Evolutionary conservation across 1,140 invertebrate genomes (phyloP).

Genomic region (Ericerus pela): DNA sequence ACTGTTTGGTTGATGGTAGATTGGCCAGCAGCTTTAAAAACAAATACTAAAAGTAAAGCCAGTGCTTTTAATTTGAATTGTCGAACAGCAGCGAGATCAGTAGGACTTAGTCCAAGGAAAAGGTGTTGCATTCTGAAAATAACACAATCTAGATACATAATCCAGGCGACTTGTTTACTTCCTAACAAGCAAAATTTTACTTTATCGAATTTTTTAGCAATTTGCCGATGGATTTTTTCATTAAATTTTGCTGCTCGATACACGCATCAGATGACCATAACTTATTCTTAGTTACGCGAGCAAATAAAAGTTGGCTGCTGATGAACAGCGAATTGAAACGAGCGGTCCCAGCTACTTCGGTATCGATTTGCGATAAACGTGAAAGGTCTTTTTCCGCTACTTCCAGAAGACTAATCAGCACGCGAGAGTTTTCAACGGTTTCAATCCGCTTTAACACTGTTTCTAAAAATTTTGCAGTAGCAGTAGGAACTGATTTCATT

Average conservation of each 20-base stretch:
- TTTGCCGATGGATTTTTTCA: slow-evolving; percentile 41
- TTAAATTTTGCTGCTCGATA: slow-evolving; percentile 33
- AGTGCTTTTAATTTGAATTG: slow-evolving; percentile 70
- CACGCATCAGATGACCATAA: slow-evolving; percentile 35
- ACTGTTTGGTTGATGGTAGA: no score
- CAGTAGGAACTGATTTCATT: slow-evolving; percentile 27
- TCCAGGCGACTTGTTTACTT: no score
- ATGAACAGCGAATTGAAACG: slow-evolving; percentile 74
- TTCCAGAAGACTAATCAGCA: slow-evolving; percentile 48
- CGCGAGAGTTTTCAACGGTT: slow-evolving; percentile 41
- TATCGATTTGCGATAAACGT: slow-evolving; percentile 71
- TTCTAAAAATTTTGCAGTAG: slow-evolving; percentile 42
- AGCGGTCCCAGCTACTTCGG: slow-evolving; percentile 47
- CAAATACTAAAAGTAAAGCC: slow-evolving; percentile 64
- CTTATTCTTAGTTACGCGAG: slow-evolving; percentile 28
- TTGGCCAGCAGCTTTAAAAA: slow-evolving; percentile 43
- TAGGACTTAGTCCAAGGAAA: slow-evolving; percentile 60
- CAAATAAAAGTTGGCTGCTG: slow-evolving; percentile 39
- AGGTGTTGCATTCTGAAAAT: slow-evolving; percentile 53
- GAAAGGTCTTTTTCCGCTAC: slow-evolving; percentile 54
- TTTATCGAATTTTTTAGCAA: slow-evolving; percentile 56
- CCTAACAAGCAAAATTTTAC: no score
- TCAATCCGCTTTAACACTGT: slow-evolving; percentile 55
- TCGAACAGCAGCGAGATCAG: slow-evolving; percentile 58
- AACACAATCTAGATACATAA: no score